Evolutionary conservation across 2,113 vertebrate genomes (phyloP).

Genomic region (Perca flavescens): DNA sequence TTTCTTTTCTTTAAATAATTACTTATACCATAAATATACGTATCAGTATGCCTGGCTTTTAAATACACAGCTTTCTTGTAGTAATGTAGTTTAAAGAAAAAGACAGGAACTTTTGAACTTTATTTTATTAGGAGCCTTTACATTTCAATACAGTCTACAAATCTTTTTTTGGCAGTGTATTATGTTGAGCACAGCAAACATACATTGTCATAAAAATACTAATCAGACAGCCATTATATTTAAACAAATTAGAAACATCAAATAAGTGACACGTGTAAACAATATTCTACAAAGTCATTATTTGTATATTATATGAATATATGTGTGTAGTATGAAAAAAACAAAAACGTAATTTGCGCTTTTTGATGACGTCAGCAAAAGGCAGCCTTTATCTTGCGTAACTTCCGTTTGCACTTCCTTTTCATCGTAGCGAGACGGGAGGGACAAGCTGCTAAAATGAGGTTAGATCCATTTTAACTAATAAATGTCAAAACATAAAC

Average conservation of each 20-base stretch:
- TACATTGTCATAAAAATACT: neutral
- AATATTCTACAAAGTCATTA: neutral
- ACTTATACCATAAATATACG: neutral
- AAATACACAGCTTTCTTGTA: neutral
- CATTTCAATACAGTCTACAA: neutral
- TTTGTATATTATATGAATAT: too few relatives aligned
- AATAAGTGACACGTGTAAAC: neutral
- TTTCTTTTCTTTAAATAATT: neutral
- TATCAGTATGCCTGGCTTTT: neutral
- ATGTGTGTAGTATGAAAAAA: neutral
- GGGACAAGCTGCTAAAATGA: conserved; percentile 59
- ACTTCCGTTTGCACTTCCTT: conserved; percentile 71
- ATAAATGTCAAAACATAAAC: accelerated
- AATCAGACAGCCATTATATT: neutral
- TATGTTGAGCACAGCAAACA: too few relatives aligned
- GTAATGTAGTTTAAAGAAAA: neutral
- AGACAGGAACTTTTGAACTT: neutral
- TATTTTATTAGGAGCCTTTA: neutral
- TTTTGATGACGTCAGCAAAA: neutral
- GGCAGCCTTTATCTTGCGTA: conserved; percentile 65
- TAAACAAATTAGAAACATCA: neutral
- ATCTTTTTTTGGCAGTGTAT: neutral
- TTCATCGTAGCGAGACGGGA: conserved; percentile 55
- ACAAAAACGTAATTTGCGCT: neutral
- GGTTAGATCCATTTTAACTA: neutral